Percentiles rank a stretch among this genome's conserved stretches.
Evolutionary conservation across 1,140 invertebrate genomes (phyloP).

Genomic region (Ceratina australensis): DNA sequence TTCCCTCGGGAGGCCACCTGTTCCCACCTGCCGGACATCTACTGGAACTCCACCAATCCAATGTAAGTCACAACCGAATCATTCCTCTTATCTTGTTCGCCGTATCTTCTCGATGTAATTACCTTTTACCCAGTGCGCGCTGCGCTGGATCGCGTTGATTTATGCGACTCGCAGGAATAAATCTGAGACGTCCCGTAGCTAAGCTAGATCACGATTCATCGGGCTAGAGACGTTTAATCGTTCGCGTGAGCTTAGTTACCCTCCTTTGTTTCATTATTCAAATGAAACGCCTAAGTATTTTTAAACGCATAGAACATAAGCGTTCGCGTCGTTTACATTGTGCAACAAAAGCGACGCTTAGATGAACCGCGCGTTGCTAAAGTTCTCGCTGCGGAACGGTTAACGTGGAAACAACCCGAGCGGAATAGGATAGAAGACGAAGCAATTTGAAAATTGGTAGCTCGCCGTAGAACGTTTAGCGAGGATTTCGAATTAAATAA

Average conservation of each 20-base stretch:
- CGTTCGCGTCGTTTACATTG: neutral
- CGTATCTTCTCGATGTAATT: conserved; percentile 37
- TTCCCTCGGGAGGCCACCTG: conserved; percentile 80
- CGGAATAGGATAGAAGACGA: neutral
- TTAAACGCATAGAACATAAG: conserved; percentile 19
- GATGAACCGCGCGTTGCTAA: neutral
- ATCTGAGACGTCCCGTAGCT: conserved; percentile 30
- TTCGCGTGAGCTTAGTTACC: neutral
- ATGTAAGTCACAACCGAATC: conserved; percentile 75
- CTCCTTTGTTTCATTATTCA: conserved; percentile 30
- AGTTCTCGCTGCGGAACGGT: conserved; percentile 15
- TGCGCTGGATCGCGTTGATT: neutral
- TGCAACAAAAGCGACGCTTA: conserved; percentile 10
- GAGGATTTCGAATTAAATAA: too few species aligned
- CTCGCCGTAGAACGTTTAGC: neutral
- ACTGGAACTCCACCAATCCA: conserved; percentile 83
- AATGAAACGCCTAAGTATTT: conserved; percentile 10
- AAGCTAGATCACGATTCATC: conserved; percentile 14
- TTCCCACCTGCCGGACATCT: conserved; percentile 81
- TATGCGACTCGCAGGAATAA: neutral
- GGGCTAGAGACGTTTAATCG: neutral
- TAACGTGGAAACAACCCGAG: neutral
- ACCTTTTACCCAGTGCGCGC: conserved; percentile 14
- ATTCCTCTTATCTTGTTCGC: neutral
- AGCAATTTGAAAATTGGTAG: too few species aligned